Conservation (phyloP, 2,888 invertebrate genomes). For the Cephus pulcher region DNA sequence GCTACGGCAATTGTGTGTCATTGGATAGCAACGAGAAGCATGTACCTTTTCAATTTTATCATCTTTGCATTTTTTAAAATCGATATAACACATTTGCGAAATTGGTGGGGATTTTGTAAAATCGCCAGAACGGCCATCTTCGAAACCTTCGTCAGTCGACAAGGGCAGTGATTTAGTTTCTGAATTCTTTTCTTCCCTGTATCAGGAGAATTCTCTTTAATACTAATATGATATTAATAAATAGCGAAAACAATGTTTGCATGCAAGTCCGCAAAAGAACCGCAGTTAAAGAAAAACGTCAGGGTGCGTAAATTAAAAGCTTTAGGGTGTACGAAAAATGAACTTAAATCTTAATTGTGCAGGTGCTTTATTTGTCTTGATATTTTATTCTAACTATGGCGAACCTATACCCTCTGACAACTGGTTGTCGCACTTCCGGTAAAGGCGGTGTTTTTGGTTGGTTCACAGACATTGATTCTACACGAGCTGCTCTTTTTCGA, state of each 20-base stretch:
- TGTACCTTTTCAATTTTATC: constrained; percentile 42
- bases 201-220: constrained; percentile 4
- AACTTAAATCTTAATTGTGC: neutral
- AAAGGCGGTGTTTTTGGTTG: constrained; percentile 38
- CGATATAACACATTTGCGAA: constrained; percentile 47
- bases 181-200: constrained; percentile 51
- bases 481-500: constrained; percentile 54
- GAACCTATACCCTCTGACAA: constrained; percentile 52
- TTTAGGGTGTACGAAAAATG: neutral
- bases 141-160: constrained; percentile 72
- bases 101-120: constrained; percentile 55
- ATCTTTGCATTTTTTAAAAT: constrained; percentile 54
- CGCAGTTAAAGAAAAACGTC: neutral
- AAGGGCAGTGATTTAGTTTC: constrained; percentile 59
- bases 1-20: neutral
- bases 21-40: neutral
- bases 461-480: constrained; percentile 48
- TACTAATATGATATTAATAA: neutral
- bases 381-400: constrained; percentile 45
- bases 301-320: neutral
- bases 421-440: constrained; percentile 41
- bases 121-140: constrained; percentile 68
- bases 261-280: neutral
- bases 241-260: neutral
- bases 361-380: constrained; percentile 38